Evolutionary conservation across 2,113 vertebrate species (phyloP).

Genomic region (Cephalopholis sonnerati): DNA sequence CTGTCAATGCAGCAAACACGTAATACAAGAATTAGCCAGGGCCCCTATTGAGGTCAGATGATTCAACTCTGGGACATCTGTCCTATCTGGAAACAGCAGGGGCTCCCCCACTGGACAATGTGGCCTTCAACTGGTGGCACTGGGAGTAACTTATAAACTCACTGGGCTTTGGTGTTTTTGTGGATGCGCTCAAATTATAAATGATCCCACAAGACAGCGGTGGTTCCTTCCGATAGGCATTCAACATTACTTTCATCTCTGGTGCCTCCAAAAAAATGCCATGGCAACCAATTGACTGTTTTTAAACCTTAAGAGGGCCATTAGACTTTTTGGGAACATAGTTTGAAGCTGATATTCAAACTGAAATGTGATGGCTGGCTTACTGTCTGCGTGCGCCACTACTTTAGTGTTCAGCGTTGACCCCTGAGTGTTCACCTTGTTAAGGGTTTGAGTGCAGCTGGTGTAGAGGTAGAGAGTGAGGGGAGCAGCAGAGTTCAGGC

Average conservation of each 20-base stretch:
- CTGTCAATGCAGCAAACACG: slow-evolving; percentile 44
- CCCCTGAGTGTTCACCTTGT: slow-evolving; percentile 79
- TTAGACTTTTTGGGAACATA: slow-evolving; percentile 41
- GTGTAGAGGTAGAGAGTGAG: slow-evolving; percentile 75
- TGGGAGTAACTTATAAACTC: slow-evolving; percentile 28
- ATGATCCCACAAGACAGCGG: not conserved
- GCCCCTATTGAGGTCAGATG: slow-evolving; percentile 58
- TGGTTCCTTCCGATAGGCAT: slow-evolving; percentile 9
- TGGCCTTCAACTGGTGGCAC: slow-evolving; percentile 37
- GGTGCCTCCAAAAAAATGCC: not conserved
- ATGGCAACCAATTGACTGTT: slow-evolving; percentile 27
- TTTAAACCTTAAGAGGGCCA: slow-evolving; percentile 32
- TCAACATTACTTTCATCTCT: slow-evolving; percentile 33
- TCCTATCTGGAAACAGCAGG: slow-evolving; percentile 50
- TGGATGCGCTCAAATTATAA: slow-evolving; percentile 17
- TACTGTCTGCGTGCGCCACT: slow-evolving; percentile 50
- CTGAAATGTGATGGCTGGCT: slow-evolving; percentile 54
- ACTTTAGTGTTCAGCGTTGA: slow-evolving; percentile 63
- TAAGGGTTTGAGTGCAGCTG: slow-evolving; percentile 84
- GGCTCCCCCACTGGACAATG: slow-evolving; percentile 51
- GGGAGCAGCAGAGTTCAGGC: slow-evolving; percentile 78
- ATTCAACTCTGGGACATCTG: slow-evolving; percentile 72
- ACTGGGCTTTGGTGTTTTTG: slow-evolving; percentile 26
- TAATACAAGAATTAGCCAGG: slow-evolving; percentile 46
- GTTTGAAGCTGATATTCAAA: slow-evolving; percentile 56